A percentile compares a stretch with the other conserved stretches of the same genome.
These are phyloP conservation scores for Copidosoma aretas DNA, from an alignment of 2,888 invertebrate genomes.

Conservation along the genomic window DNA sequence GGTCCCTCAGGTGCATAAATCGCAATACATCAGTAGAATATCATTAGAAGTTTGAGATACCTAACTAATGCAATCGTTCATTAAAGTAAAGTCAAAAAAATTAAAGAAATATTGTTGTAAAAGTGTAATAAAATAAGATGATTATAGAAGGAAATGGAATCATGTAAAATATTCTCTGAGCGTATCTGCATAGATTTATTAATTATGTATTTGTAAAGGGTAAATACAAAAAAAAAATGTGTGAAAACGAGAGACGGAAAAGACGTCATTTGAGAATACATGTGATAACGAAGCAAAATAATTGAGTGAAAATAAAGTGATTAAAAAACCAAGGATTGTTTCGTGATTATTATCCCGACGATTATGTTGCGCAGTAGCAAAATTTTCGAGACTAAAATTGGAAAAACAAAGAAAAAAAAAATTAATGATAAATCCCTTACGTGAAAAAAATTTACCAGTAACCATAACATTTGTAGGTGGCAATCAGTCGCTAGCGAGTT, in stretches of 20 bases:
- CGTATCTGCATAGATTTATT: conserved; percentile 14
- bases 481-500: conserved; percentile 69
- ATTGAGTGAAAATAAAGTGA: conserved; percentile 37
- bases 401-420: not conserved
- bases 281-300: conserved; percentile 29
- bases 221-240: conserved; percentile 34
- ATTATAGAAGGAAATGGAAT: not conserved
- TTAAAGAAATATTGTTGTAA: conserved; percentile 23
- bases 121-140: conserved; percentile 13
- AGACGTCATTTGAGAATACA: conserved; percentile 26
- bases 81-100: conserved; percentile 7
- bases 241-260: conserved; percentile 42
- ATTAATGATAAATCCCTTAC: conserved; percentile 2
- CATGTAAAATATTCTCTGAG: not conserved
- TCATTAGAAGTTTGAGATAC: conserved; percentile 9
- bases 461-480: conserved; percentile 60
- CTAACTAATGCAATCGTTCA: conserved; percentile 13
- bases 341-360: conserved; percentile 12
- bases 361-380: not conserved
- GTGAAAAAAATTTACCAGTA: conserved; percentile 1
- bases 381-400: not conserved
- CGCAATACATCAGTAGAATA: conserved; percentile 16
- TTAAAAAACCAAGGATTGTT: conserved; percentile 20
- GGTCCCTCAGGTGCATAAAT: conserved; percentile 11
- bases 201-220: conserved; percentile 35